Evolutionary conservation across 2,797 vertebrate species (phyloP).

Genomic region (Nothura maculosa): DNA sequence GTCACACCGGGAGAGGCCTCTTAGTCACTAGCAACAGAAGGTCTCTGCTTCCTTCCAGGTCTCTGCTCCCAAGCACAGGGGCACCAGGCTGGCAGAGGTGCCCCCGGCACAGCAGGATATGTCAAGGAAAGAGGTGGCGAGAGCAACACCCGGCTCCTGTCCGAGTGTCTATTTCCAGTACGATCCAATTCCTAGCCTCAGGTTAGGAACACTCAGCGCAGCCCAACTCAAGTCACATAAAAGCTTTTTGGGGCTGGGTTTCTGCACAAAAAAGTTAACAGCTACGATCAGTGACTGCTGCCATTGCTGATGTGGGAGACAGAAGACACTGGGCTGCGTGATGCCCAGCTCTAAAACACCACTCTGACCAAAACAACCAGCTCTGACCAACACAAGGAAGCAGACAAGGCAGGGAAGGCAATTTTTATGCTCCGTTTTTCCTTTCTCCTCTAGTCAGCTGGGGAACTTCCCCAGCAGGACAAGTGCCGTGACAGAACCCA

Average conservation of each 20-base stretch:
- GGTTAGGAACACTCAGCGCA: background rate
- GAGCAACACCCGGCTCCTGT: background rate
- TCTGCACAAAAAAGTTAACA: background rate
- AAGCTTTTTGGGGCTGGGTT: background rate
- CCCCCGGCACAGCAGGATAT: background rate
- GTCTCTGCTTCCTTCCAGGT: background rate
- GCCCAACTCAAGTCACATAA: background rate
- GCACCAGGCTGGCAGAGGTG: fast-evolving
- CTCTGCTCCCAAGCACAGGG: fast-evolving
- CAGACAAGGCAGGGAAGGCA: background rate
- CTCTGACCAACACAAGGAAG: background rate
- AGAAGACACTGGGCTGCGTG: background rate
- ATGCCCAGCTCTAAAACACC: background rate
- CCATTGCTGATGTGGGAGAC: background rate
- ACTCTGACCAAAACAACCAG: background rate
- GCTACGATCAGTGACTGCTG: background rate
- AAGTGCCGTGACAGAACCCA: constrained; percentile 28
- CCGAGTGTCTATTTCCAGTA: background rate
- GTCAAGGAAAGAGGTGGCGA: background rate
- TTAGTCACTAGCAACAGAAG: background rate
- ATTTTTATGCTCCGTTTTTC: background rate
- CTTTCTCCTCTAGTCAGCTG: constrained; percentile 15
- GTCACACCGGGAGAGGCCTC: background rate
- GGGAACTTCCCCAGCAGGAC: constrained; percentile 41
- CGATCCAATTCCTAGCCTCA: background rate